Evolutionary conservation across 2,888 invertebrate species (phyloP).

Genomic region (Autographa gamma): DNA sequence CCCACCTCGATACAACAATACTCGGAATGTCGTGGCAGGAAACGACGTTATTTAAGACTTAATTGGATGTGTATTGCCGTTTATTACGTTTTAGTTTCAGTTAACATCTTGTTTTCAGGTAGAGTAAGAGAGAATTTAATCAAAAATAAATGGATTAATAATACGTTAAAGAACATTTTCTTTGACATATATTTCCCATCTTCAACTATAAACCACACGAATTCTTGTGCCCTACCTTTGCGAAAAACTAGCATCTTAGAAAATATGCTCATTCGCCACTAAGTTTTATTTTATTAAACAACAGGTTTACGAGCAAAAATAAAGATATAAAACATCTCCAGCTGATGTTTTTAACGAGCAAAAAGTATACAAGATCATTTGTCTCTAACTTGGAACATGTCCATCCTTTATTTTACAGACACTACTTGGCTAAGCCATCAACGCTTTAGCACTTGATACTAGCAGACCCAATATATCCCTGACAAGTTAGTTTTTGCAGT

Average conservation of each 20-base stretch:
- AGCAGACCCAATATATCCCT: constrained; percentile 53
- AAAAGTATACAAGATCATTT: not conserved
- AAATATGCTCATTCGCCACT: not conserved
- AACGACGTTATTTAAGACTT: constrained; percentile 31
- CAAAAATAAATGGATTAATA: not conserved
- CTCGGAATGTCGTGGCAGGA: constrained; percentile 17
- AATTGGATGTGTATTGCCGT: constrained; percentile 17
- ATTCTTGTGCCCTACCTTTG: too few species aligned
- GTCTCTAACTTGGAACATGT: constrained; percentile 30
- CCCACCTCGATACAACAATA: constrained; percentile 25
- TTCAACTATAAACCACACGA: too few species aligned
- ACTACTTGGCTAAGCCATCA: constrained; percentile 38
- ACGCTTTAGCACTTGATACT: constrained; percentile 42
- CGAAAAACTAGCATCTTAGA: too few species aligned
- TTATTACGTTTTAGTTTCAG: constrained; percentile 19
- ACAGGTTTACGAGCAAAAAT: not conserved
- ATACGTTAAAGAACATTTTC: too few species aligned
- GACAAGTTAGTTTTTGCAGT: constrained; percentile 61
- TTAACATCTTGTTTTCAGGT: constrained; percentile 4
- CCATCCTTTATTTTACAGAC: constrained; percentile 34
- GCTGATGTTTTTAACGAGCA: constrained; percentile 6
- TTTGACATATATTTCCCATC: too few species aligned
- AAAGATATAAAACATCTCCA: not conserved
- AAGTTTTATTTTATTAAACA: not conserved
- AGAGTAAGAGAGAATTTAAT: not conserved